These are phyloP conservation scores for Ganaspis brasiliensis DNA, from an alignment of 2,888 invertebrate species.

Conservation along the genomic window DNA sequence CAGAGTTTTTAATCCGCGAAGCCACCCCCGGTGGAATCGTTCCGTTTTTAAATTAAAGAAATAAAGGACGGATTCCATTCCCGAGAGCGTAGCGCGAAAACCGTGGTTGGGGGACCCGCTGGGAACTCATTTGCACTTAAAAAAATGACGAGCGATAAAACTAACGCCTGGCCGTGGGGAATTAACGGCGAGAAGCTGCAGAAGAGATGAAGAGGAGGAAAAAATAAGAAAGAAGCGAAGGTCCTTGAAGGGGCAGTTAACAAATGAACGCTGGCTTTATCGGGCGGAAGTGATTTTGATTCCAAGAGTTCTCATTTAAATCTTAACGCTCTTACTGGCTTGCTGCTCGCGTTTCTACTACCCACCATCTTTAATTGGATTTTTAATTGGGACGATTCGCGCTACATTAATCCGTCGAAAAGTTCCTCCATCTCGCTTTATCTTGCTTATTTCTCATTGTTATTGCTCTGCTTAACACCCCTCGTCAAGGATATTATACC, in stretches of 20 bases:
- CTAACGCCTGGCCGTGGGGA: conserved; percentile 72
- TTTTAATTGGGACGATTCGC: conserved; percentile 78
- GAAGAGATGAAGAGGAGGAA: conserved; percentile 52
- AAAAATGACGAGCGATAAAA: conserved; percentile 80
- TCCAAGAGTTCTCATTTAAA: conserved; percentile 75
- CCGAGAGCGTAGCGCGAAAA: conserved; percentile 48
- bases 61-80: conserved; percentile 69
- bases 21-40: conserved; percentile 71
- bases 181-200: conserved; percentile 63
- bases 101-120: conserved; percentile 57
- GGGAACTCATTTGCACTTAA: conserved; percentile 79
- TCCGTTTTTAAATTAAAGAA: conserved; percentile 75
- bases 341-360: conserved; percentile 59
- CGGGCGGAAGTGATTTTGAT: conserved; percentile 79
- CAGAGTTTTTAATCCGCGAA: conserved; percentile 72
- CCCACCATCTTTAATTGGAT: conserved; percentile 77
- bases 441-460: conserved; percentile 60
- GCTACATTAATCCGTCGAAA: conserved; percentile 73
- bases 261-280: conserved; percentile 78
- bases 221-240: conserved; percentile 61
- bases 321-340: conserved; percentile 66
- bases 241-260: conserved; percentile 71
- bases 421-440: conserved; percentile 45
- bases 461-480: conserved; percentile 62
- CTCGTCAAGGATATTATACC: conserved; percentile 45